A percentile compares a stretch with the other conserved stretches of the same genome.
Evolutionary conservation across 35 echinoderm and acorn worm species (phyloP).

Genomic region (Anneissia japonica): DNA sequence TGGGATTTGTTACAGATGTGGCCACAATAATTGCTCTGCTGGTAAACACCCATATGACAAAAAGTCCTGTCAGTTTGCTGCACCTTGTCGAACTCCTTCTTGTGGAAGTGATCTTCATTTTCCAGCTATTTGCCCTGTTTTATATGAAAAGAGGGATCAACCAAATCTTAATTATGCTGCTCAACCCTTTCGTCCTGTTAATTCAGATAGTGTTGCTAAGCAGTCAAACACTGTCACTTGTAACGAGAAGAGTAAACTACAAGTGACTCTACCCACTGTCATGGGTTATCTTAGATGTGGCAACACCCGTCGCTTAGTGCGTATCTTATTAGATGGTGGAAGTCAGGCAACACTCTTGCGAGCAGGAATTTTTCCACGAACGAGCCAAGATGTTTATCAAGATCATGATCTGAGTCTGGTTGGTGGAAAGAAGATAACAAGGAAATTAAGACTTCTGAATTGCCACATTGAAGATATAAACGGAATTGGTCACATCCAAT

Average conservation of each 20-base stretch:
- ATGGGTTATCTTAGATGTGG: slow-evolving; percentile 44
- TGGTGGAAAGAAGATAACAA: slow-evolving; percentile 44
- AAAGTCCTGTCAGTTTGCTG: slow-evolving; percentile 59
- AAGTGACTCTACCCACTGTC: slow-evolving; percentile 52
- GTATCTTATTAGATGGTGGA: slow-evolving; percentile 61
- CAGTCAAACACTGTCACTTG: slow-evolving; percentile 7
- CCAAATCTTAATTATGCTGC: neutral
- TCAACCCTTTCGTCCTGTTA: slow-evolving; percentile 15
- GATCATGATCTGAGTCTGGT: slow-evolving; percentile 66
- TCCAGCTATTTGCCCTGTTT: slow-evolving; percentile 50
- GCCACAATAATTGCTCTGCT: slow-evolving; percentile 68
- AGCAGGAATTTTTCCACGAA: slow-evolving; percentile 55
- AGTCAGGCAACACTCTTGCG: slow-evolving; percentile 59
- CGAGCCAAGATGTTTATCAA: slow-evolving; percentile 46
- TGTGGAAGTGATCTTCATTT: slow-evolving; percentile 61
- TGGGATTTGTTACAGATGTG: slow-evolving; percentile 52
- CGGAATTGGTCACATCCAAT: slow-evolving; percentile 53
- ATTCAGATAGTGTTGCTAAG: slow-evolving; percentile 15
- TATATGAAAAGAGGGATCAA: slow-evolving; percentile 31
- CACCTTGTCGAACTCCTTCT: slow-evolving; percentile 33
- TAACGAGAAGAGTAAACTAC: slow-evolving; percentile 7
- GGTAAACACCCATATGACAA: slow-evolving; percentile 53
- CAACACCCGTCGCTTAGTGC: slow-evolving; percentile 33
- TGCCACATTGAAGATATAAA: slow-evolving; percentile 63
- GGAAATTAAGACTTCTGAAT: slow-evolving; percentile 54